Percentiles rank a stretch among this genome's conserved stretches.
phyloP scores from a whole-genome alignment of 2,888 invertebrate genomes.

The Zygogramma bicolorata region DNA sequence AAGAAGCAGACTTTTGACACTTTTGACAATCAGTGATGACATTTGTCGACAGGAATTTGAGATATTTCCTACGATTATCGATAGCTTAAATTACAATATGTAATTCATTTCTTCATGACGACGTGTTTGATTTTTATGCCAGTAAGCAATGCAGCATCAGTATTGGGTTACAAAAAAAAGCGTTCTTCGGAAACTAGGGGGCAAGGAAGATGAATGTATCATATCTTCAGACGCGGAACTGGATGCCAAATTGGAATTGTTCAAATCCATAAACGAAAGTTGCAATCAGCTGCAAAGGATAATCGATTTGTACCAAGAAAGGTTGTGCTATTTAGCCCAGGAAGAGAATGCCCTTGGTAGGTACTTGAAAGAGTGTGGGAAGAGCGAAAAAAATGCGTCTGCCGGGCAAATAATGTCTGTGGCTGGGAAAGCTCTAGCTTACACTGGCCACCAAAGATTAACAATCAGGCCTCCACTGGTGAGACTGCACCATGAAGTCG shows the following conservation, averaged over 20 bases:
- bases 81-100: background rate
- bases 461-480: slow-evolving; percentile 87
- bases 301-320: slow-evolving; percentile 93
- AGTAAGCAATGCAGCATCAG: slow-evolving; percentile 84
- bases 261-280: slow-evolving; percentile 92
- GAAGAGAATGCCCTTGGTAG: slow-evolving; percentile 94
- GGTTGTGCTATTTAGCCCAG: slow-evolving; percentile 91
- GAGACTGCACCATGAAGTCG: slow-evolving; percentile 94
- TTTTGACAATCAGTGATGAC: background rate
- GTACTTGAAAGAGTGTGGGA: slow-evolving; percentile 94
- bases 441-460: slow-evolving; percentile 88
- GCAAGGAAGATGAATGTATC: slow-evolving; percentile 97
- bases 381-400: slow-evolving; percentile 86
- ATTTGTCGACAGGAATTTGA: background rate
- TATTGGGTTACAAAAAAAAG: slow-evolving; percentile 99
- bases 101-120: background rate
- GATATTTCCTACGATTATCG: background rate
- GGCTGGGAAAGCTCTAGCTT: slow-evolving; percentile 80
- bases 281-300: slow-evolving; percentile 88
- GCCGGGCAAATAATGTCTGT: slow-evolving; percentile 87
- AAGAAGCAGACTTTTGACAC: no score
- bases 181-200: slow-evolving; percentile 91
- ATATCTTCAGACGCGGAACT: slow-evolving; percentile 96
- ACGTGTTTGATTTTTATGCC: slow-evolving; percentile 10
- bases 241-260: slow-evolving; percentile 95